Conservation (phyloP, 2,113 vertebrate genomes). For the Chloropsis cyanopogon region DNA sequence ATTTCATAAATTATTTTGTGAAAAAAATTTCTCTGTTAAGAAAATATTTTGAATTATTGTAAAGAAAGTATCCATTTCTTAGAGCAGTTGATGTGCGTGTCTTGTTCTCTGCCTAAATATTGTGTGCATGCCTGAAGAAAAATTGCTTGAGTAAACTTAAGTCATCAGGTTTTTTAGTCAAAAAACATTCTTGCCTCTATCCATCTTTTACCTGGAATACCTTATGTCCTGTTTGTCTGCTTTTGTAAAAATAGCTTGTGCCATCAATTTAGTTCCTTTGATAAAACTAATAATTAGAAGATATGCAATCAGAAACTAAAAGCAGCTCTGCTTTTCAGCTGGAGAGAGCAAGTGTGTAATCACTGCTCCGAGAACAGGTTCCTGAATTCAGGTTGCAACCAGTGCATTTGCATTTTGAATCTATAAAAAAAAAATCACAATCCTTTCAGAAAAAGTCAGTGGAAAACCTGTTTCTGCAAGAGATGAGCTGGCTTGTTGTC, state of each 20-base stretch:
- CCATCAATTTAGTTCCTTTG: not conserved
- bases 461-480: not conserved
- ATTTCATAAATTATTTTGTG: not conserved
- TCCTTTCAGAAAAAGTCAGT: not conserved
- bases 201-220: not conserved
- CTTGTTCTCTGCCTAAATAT: not conserved
- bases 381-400: not conserved
- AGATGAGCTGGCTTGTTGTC: not conserved
- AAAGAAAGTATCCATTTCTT: not conserved
- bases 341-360: not conserved
- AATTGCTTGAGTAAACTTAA: not conserved
- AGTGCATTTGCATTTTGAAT: not conserved
- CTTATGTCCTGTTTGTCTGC: not conserved
- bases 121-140: not conserved
- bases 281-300: slow-evolving; percentile 27
- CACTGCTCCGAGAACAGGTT: not conserved
- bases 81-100: not conserved
- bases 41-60: not conserved
- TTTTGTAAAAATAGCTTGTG: slow-evolving; percentile 3
- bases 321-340: not conserved
- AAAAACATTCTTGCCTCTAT: not conserved
- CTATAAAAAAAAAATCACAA: not conserved
- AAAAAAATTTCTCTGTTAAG: not conserved
- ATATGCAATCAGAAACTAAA: not conserved
- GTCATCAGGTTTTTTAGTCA: not conserved